phyloP scores from a whole-genome alignment of 2,888 invertebrate genomes.

The Dendrolimus houi region DNA sequence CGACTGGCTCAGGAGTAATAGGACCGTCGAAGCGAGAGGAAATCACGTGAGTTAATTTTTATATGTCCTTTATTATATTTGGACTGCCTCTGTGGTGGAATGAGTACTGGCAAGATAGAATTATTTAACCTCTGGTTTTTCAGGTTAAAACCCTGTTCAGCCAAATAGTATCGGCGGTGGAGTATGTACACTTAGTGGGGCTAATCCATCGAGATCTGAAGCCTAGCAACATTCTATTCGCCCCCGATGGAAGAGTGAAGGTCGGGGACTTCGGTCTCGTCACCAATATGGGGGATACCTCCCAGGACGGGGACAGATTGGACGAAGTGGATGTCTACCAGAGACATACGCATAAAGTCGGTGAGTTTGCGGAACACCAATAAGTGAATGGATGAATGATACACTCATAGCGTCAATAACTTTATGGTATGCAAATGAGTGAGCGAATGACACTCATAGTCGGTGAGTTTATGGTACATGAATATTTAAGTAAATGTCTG shows the following conservation, averaged over 20 bases:
- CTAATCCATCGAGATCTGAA: conserved; percentile 98
- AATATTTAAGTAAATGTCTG: too few relatives aligned
- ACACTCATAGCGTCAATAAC: too few relatives aligned
- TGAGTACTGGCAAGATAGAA: too few relatives aligned
- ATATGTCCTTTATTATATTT: too few relatives aligned
- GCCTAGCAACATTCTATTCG: conserved; percentile 87
- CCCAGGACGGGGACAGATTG: conserved; percentile 34
- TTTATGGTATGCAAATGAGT: too few relatives aligned
- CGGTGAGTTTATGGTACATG: too few relatives aligned
- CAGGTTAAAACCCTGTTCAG: conserved; percentile 84
- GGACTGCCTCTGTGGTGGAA: too few relatives aligned
- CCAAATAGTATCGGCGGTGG: conserved; percentile 96
- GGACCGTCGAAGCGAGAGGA: conserved; percentile 52
- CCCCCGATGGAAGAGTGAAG: conserved; percentile 90
- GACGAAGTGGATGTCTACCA: conserved; percentile 36
- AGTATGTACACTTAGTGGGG: conserved; percentile 94
- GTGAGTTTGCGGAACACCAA: conserved; percentile 36
- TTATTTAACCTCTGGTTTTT: neutral
- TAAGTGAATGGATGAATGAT: too few relatives aligned
- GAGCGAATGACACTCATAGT: too few relatives aligned
- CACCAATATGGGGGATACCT: conserved; percentile 81
- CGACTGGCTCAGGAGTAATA: conserved; percentile 88
- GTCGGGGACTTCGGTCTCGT: conserved; percentile 99
- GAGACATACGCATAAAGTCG: conserved; percentile 80
- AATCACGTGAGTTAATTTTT: conserved; percentile 34